Evolutionary conservation across 2,888 invertebrate genomes (phyloP).

Genomic region (Neria commutata): DNA sequence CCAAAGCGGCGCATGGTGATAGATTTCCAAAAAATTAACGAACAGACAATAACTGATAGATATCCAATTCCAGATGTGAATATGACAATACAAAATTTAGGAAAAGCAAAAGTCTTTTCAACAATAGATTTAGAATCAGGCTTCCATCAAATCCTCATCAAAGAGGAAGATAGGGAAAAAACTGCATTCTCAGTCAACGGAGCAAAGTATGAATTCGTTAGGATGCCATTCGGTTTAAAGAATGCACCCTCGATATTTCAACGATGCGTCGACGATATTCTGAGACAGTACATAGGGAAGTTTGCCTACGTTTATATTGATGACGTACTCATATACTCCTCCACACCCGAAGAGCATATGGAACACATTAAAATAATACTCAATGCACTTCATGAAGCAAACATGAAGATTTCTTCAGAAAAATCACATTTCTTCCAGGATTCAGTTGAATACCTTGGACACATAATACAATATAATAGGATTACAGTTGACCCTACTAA

Average conservation of each 20-base stretch:
- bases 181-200: no score
- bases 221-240: not conserved
- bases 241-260: not conserved
- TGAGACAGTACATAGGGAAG: not conserved
- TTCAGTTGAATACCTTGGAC: no score
- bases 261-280: no score
- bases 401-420: not conserved
- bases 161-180: no score
- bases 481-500: no score
- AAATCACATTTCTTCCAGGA: no score
- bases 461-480: no score
- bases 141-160: no score
- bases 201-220: no score
- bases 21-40: not conserved
- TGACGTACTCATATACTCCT: not conserved
- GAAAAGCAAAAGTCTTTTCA: not conserved
- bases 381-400: not conserved
- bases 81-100: not conserved
- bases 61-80: not conserved
- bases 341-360: no score
- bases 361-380: no score
- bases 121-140: not conserved
- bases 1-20: not conserved
- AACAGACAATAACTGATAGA: constrained; percentile 2
- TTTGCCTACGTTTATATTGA: not conserved